Evolutionary conservation across 2,113 vertebrate genomes (phyloP).

Genomic region (Microcebus jonahi): DNA sequence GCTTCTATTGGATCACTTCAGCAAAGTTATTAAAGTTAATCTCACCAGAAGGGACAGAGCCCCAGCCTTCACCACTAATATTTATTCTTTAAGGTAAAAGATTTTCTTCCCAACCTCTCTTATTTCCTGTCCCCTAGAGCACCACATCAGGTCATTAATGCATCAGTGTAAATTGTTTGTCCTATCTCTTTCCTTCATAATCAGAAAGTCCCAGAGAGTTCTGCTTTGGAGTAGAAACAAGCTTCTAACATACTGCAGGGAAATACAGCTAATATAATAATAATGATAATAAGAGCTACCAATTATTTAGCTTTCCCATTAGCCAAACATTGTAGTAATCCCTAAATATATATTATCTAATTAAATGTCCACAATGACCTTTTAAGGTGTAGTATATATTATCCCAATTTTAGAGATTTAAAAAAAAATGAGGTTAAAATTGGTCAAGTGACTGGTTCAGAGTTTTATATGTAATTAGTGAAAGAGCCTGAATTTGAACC

Average conservation of each 20-base stretch:
- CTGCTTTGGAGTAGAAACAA: background rate
- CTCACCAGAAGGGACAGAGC: background rate
- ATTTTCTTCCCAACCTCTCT: background rate
- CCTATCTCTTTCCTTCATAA: background rate
- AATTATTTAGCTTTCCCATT: slow-evolving; percentile 11
- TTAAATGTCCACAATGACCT: background rate
- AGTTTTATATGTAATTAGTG: background rate
- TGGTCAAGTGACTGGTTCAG: background rate
- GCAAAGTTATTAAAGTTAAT: slow-evolving; percentile 27
- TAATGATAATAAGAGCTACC: background rate
- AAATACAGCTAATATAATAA: background rate
- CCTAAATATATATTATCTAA: background rate
- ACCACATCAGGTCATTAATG: background rate
- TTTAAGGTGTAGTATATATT: background rate
- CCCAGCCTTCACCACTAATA: background rate
- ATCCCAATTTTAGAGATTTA: background rate
- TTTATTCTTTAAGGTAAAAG: background rate
- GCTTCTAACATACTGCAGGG: background rate
- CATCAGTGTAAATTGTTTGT: background rate
- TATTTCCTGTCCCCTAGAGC: background rate
- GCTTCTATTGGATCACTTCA: slow-evolving; percentile 15
- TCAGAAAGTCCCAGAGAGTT: background rate
- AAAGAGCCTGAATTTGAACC: background rate
- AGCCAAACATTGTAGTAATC: background rate
- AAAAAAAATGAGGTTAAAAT: background rate